Percentiles rank a stretch among this genome's conserved stretches.
phyloP scores from a whole-genome alignment of 2,888 invertebrate species.

The Cephus pygmeus region DNA sequence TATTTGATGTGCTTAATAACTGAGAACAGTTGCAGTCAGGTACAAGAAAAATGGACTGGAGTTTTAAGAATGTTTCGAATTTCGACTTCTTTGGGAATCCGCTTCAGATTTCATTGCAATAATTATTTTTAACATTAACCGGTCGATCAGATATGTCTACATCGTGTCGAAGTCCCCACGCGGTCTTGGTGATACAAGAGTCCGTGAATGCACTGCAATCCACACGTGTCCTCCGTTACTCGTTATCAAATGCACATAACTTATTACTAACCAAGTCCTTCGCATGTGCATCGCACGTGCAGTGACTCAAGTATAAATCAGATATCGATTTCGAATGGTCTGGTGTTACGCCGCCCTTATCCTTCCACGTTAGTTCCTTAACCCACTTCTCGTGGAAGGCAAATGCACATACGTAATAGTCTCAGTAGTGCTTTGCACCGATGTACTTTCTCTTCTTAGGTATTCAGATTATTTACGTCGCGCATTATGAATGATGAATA shows the following conservation, averaged over 20 bases:
- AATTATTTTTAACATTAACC: no score
- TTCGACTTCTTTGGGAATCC: no score
- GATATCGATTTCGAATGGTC: background rate
- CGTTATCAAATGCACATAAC: background rate
- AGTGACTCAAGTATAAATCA: background rate
- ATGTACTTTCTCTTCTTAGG: no score
- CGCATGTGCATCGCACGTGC: background rate
- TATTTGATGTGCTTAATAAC: no score
- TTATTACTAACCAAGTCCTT: background rate
- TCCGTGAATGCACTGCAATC: background rate
- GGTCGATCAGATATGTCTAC: background rate
- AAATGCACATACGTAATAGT: background rate
- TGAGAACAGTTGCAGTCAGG: no score
- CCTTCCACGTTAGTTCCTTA: background rate
- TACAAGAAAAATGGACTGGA: no score
- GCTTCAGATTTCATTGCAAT: no score
- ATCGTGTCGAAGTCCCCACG: no score
- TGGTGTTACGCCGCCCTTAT: background rate
- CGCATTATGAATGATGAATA: background rate
- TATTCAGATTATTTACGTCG: background rate
- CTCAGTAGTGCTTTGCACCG: no score
- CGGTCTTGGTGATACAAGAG: no score
- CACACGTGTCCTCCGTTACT: background rate
- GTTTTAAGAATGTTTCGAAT: no score
- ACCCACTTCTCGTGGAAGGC: background rate